phyloP scores from a whole-genome alignment of 2,888 invertebrate species.

The Norana najaformis region DNA sequence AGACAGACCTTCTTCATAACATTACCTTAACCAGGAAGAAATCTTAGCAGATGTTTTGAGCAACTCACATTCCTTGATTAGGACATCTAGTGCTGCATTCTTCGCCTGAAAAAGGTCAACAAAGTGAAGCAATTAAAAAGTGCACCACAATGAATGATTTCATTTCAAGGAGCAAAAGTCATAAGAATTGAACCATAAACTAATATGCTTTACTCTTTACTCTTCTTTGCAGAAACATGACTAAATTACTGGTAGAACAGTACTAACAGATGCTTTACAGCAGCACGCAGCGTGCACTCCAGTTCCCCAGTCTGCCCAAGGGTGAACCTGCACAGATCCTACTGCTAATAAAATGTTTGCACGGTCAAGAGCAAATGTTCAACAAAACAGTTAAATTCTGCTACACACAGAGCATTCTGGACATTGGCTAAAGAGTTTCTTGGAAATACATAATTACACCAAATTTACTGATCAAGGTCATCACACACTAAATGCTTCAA shows the following conservation, averaged over 20 bases:
- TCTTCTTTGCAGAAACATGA: not conserved
- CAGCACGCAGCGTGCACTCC: not conserved
- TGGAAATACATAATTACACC: not conserved
- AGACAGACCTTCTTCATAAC: not conserved
- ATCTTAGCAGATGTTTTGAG: not conserved
- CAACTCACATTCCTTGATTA: not conserved
- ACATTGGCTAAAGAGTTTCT: too few species aligned
- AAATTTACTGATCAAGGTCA: not conserved
- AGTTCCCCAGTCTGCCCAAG: not conserved
- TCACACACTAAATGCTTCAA: not conserved
- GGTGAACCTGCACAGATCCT: not conserved
- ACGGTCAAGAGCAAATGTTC: not conserved
- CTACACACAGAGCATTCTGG: not conserved
- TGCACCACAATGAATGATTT: not conserved
- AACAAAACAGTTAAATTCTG: not conserved
- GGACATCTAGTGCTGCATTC: not conserved
- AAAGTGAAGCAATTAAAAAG: not conserved
- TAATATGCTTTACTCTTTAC: not conserved
- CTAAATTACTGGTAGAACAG: not conserved
- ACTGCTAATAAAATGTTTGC: too few species aligned
- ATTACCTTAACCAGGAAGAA: conserved; percentile 6
- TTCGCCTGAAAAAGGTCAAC: not conserved
- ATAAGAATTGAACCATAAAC: not conserved
- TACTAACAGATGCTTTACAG: not conserved
- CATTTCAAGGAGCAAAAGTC: not conserved